phyloP scores from a whole-genome alignment of 2,113 vertebrate genomes.

The Penelope pileata region DNA sequence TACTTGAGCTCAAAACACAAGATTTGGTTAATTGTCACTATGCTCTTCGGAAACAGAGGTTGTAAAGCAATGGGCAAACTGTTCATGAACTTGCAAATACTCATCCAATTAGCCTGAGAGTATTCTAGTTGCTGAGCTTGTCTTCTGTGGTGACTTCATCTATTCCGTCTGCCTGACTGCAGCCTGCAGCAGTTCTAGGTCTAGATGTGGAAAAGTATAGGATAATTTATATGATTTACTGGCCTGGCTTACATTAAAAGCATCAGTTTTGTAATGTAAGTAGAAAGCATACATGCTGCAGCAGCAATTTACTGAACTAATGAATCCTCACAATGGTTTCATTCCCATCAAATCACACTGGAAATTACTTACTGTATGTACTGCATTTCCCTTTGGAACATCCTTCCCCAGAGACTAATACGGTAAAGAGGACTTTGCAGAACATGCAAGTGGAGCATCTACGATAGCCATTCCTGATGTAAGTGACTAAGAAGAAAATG shows the following conservation, averaged over 20 bases:
- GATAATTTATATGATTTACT: background rate
- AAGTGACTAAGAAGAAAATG: background rate
- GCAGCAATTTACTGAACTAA: background rate
- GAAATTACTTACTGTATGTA: background rate
- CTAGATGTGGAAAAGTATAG: background rate
- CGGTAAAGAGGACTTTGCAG: background rate
- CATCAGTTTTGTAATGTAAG: background rate
- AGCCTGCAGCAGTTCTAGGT: background rate
- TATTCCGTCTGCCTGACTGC: background rate
- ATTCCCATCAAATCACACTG: background rate
- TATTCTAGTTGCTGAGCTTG: background rate
- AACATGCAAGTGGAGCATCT: background rate
- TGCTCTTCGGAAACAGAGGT: background rate
- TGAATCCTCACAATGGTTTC: background rate
- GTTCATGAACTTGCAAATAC: background rate
- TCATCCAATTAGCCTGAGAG: background rate
- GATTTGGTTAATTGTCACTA: background rate
- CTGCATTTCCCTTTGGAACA: background rate
- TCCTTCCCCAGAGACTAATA: background rate
- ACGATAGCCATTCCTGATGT: background rate
- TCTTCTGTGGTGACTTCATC: background rate
- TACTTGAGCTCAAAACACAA: background rate
- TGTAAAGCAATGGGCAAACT: background rate
- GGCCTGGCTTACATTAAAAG: background rate
- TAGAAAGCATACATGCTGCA: background rate